Evolutionary conservation across 2,888 invertebrate species (phyloP), one percentile per base, ranked within the genome.

Genomic region (Athetis lepigone): DNA sequence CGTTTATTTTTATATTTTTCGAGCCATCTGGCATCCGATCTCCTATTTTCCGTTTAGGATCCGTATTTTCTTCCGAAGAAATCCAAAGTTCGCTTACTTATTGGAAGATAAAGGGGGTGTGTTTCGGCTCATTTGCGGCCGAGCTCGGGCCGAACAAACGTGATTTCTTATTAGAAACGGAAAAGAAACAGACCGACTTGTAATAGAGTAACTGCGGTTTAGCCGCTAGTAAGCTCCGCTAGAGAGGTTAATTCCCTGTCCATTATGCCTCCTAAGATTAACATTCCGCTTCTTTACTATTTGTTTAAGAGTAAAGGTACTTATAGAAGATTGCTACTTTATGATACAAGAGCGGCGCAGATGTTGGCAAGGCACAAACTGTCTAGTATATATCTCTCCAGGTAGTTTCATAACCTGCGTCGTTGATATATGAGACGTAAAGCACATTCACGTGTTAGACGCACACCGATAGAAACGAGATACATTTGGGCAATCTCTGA

Each of bases 121-220:
- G 92, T 92, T 93, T 91, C 92, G 93, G 91, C 89, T 92, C 93
- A 93, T 93, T 93, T 92, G 90, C 90, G 90, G 90, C 83, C 81
- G 86, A 88, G 88, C 86, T 88, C 83, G 83, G 86, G 81, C 85
- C 88, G 88, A 91, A 90, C 89, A 87, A 92, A 92, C 89, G 91
- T 90, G 92, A 92, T 93, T 93, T 90, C 91, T 92, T 92, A 92
- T 90, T 91, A 90, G 85, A 79, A 88, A 81, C 83, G 85, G 85
- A 83, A 89, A 84, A 81, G 81, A 81, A 87, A 88, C 81, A 83
- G 84, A 83, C 87, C 86, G 87, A 83, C 85, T 83, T 75, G 82
- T 87, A 88, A 89, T 87, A 88, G 85, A 87, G 86, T 83, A 83
- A 86, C 84, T 86, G 85, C 77, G 84, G 84, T 84, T 84, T 83